phyloP scores from a whole-genome alignment of 2,888 invertebrate species.

The Limnephilus lunatus region DNA sequence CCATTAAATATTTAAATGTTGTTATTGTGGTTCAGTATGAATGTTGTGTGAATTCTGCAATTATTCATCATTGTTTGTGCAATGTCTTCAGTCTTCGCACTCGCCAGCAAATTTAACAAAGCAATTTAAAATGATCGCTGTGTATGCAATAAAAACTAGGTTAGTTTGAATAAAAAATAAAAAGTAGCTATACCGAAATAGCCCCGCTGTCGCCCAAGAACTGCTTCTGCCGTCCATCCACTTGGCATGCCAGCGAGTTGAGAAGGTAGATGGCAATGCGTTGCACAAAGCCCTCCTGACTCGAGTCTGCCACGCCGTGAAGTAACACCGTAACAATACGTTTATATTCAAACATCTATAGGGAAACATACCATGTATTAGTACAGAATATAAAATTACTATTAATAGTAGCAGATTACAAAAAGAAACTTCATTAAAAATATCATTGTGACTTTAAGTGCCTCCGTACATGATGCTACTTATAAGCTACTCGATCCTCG shows the following conservation, averaged over 20 bases:
- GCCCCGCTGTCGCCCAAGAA: slow-evolving; percentile 94
- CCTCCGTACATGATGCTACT: too few species aligned
- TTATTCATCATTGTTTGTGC: background rate
- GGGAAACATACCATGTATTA: slow-evolving; percentile 63
- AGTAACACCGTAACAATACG: slow-evolving; percentile 90
- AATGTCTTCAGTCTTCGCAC: background rate
- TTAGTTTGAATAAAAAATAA: background rate
- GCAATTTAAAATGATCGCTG: background rate
- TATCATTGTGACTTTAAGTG: too few species aligned
- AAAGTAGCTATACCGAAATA: slow-evolving; percentile 81
- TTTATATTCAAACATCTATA: slow-evolving; percentile 92
- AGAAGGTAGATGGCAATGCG: slow-evolving; percentile 95
- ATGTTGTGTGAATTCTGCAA: background rate
- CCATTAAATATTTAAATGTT: background rate
- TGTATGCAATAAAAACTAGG: background rate
- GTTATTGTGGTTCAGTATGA: background rate
- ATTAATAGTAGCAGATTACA: background rate
- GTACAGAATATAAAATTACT: background rate
- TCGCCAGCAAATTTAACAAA: background rate
- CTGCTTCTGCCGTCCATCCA: slow-evolving; percentile 94
- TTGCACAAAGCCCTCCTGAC: slow-evolving; percentile 94
- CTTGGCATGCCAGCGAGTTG: slow-evolving; percentile 97
- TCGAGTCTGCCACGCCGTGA: slow-evolving; percentile 87
- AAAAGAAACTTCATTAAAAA: background rate
- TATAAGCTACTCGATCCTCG: too few species aligned